These are phyloP conservation scores for Propithecus perrieri DNA, from an alignment of 2,797 vertebrate genomes.

Conservation along the genomic window DNA sequence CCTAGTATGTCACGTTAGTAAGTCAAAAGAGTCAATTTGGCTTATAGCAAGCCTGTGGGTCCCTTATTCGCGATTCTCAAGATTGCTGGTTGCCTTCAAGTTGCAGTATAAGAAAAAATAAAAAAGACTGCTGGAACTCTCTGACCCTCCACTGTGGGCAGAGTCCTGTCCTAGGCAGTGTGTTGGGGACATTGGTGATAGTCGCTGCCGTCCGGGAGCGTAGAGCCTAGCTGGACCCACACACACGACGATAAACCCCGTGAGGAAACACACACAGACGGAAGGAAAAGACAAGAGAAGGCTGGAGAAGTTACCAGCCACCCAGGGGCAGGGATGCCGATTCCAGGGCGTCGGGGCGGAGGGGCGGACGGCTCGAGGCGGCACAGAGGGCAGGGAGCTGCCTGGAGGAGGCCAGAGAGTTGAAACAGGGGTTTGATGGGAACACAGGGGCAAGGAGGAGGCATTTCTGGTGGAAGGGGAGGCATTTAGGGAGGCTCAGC, in stretches of 20 bases:
- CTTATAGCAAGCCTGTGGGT: neutral
- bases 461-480: neutral
- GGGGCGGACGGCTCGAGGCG: neutral
- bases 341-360: neutral
- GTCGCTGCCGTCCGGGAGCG: neutral
- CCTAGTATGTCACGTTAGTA: neutral
- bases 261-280: neutral
- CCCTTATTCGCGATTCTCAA: neutral
- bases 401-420: neutral
- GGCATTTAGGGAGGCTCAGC: neutral
- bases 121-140: neutral
- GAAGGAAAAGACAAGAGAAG: neutral
- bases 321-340: neutral
- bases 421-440: neutral
- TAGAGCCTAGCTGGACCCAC: neutral
- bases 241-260: neutral
- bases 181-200: accelerated
- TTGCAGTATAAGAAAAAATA: too few relatives aligned
- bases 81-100: neutral
- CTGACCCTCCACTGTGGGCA: accelerated
- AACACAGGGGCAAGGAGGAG: neutral
- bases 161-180: neutral
- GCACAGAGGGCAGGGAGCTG: neutral
- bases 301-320: neutral
- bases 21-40: neutral